These are phyloP conservation scores for Volucella bombylans DNA, from an alignment of 2,888 invertebrate species.

Conservation along the genomic window DNA sequence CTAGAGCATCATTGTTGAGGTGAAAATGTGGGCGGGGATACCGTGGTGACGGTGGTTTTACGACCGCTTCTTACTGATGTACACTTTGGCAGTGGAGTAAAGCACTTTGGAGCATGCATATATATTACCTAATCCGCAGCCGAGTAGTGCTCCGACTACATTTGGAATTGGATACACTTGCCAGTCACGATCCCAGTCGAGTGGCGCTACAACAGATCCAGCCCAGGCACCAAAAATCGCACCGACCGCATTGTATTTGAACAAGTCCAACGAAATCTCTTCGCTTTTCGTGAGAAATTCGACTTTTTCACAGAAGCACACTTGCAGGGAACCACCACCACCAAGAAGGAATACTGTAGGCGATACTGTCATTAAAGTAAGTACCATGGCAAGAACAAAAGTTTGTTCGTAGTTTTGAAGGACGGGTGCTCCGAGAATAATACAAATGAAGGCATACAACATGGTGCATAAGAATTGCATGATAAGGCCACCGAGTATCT, in stretches of 20 bases:
- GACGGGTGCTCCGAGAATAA: slow-evolving; percentile 82
- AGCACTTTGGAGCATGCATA: slow-evolving; percentile 80
- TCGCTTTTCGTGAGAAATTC: slow-evolving; percentile 81
- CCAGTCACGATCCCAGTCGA: slow-evolving; percentile 94
- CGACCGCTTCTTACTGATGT: slow-evolving; percentile 79
- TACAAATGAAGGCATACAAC: slow-evolving; percentile 81
- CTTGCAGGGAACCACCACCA: slow-evolving; percentile 81
- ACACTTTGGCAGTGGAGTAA: slow-evolving; percentile 80
- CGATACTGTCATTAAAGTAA: slow-evolving; percentile 81
- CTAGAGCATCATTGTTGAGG: slow-evolving; percentile 54
- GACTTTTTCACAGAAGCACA: slow-evolving; percentile 81
- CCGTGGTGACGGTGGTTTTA: slow-evolving; percentile 46
- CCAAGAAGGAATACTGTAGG: slow-evolving; percentile 81
- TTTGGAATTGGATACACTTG: slow-evolving; percentile 89
- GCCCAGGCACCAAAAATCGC: slow-evolving; percentile 88
- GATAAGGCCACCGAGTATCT: slow-evolving; percentile 79
- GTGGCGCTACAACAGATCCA: slow-evolving; percentile 90
- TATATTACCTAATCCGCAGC: slow-evolving; percentile 84
- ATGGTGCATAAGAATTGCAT: slow-evolving; percentile 80
- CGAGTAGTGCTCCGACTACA: slow-evolving; percentile 85
- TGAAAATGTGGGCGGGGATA: slow-evolving; percentile 42
- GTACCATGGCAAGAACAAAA: slow-evolving; percentile 80
- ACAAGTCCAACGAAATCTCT: slow-evolving; percentile 80
- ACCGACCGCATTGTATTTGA: slow-evolving; percentile 81
- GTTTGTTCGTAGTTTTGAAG: slow-evolving; percentile 81